phyloP scores from a whole-genome alignment of 1,140 invertebrate species.

The Trichoplusia ni region DNA sequence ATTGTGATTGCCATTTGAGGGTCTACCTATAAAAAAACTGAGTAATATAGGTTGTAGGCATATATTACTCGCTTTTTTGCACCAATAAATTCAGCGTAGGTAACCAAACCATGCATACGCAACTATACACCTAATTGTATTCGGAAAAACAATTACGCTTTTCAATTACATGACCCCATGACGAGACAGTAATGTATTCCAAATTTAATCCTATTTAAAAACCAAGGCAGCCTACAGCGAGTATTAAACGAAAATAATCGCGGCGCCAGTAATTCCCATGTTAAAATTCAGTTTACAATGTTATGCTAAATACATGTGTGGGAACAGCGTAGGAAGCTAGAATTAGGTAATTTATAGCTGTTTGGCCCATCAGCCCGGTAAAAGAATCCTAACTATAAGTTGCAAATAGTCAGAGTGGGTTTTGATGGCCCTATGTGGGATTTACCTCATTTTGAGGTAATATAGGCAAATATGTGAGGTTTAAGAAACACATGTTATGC shows the following conservation, averaged over 20 bases:
- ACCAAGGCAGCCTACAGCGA: conserved; percentile 2
- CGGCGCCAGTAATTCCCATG: neutral
- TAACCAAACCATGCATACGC: no score
- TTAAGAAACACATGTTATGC: no score
- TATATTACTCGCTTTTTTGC: no score
- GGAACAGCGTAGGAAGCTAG: conserved; percentile 24
- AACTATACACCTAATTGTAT: no score
- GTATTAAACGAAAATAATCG: conserved; percentile 5
- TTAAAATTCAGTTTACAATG: neutral
- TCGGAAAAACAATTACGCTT: no score
- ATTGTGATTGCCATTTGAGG: no score
- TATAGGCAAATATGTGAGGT: neutral
- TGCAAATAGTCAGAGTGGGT: conserved; percentile 14
- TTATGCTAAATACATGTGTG: conserved; percentile 20
- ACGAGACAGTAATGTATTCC: conserved; percentile 6
- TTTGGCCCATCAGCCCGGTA: conserved; percentile 1
- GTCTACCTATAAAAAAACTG: no score
- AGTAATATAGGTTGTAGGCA: no score
- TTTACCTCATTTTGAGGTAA: neutral
- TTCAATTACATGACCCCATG: conserved; percentile 15
- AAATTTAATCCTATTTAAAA: conserved; percentile 24
- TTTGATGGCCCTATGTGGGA: conserved; percentile 11
- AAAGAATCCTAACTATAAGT: neutral
- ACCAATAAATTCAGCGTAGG: no score
- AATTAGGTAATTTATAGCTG: conserved; percentile 31